These are phyloP conservation scores for Agrotis ipsilon DNA, from an alignment of 2,888 invertebrate genomes.

Conservation along the genomic window DNA sequence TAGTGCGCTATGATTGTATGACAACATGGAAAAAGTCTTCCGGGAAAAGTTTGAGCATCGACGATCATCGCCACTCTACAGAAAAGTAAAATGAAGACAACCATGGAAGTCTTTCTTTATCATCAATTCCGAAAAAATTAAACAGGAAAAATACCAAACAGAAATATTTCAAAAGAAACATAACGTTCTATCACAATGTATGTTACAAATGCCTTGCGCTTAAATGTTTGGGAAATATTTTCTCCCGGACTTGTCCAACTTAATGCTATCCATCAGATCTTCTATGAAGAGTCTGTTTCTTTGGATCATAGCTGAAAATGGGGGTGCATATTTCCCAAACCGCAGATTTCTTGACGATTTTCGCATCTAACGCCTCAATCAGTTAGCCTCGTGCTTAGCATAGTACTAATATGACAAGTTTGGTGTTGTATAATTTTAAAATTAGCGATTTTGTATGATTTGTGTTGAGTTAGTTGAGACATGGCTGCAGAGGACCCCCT, in stretches of 20 bases:
- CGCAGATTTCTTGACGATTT: constrained; percentile 30
- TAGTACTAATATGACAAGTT: constrained; percentile 72
- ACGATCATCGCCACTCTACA: too few species aligned
- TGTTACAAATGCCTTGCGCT: constrained; percentile 21
- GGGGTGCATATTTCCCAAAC: constrained; percentile 12
- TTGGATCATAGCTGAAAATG: neutral
- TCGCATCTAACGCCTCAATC: constrained; percentile 42
- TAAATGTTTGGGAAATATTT: constrained; percentile 23
- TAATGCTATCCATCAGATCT: constrained; percentile 22
- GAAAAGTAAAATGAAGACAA: neutral
- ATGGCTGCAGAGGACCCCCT: constrained; percentile 33
- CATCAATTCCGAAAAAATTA: neutral
- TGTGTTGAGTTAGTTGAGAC: constrained; percentile 70
- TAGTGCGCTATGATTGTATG: neutral
- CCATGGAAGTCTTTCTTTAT: neutral
- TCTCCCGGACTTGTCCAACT: constrained; percentile 29
- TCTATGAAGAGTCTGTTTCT: constrained; percentile 47
- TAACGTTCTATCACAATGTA: constrained; percentile 9
- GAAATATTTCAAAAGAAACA: neutral
- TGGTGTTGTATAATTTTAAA: constrained; percentile 81
- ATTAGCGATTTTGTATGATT: constrained; percentile 74
- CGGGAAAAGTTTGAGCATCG: too few species aligned
- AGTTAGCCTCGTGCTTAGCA: constrained; percentile 65
- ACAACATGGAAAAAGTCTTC: neutral
- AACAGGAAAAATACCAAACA: neutral